A percentile compares a stretch with the other conserved stretches of the same genome.
Conservation (phyloP, 2,113 vertebrate species). For the Ahaetulla prasina region DNA sequence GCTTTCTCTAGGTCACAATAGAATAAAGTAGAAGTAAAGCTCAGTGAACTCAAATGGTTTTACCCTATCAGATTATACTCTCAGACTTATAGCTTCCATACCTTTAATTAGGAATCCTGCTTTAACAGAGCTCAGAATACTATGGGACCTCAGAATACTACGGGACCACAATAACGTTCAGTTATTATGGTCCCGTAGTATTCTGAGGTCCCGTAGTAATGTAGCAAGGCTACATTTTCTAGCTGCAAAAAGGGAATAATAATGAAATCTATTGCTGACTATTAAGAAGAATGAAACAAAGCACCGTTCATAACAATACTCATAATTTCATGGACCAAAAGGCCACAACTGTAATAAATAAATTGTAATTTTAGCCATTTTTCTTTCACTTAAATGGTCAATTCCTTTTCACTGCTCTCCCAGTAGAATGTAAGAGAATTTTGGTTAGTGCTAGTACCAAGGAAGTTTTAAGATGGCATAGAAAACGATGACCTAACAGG, state of each 20-base stretch:
- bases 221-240: neutral
- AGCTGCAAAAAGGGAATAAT: neutral
- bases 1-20: neutral
- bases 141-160: too few species aligned
- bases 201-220: too few species aligned
- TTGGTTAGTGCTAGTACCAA: neutral
- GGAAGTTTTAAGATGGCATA: neutral
- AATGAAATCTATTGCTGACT: neutral
- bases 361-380: neutral
- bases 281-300: neutral
- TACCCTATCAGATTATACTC: neutral
- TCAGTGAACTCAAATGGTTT: neutral
- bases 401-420: too few species aligned
- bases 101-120: neutral
- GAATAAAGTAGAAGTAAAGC: neutral
- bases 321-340: neutral
- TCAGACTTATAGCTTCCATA: neutral
- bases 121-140: neutral
- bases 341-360: neutral
- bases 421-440: neutral
- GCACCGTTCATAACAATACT: neutral
- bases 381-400: neutral
- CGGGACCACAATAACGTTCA: too few species aligned
- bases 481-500: neutral
- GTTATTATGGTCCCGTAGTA: too few species aligned